phyloP scores from a whole-genome alignment of 1,140 invertebrate genomes.

The Magallana gigas region DNA sequence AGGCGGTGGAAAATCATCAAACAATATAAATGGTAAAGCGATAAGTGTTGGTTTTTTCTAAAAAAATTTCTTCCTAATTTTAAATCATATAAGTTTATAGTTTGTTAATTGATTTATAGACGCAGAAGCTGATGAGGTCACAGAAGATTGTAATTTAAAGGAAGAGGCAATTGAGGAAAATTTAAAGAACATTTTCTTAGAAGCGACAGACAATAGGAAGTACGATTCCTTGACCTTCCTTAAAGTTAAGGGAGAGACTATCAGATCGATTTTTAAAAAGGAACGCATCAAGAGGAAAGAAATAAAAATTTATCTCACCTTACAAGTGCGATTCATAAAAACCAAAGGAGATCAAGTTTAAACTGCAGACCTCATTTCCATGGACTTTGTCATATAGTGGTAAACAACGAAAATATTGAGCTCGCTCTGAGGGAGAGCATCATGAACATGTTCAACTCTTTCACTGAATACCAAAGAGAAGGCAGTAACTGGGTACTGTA shows the following conservation, averaged over 20 bases:
- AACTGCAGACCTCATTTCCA: background rate
- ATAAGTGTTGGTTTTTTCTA: too few relatives aligned
- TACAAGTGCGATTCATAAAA: background rate
- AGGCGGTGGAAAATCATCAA: too few relatives aligned
- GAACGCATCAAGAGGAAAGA: background rate
- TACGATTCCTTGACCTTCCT: conserved; percentile 16
- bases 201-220: background rate
- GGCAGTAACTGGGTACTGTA: conserved; percentile 53
- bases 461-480: conserved; percentile 44
- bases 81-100: too few relatives aligned
- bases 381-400: conserved; percentile 14
- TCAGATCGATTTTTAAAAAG: background rate
- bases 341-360: too few relatives aligned
- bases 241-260: background rate
- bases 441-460: conserved; percentile 29
- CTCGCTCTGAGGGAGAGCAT: background rate
- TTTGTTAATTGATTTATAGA: too few relatives aligned
- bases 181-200: background rate
- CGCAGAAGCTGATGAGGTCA: background rate
- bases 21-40: too few relatives aligned
- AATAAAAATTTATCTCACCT: background rate
- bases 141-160: background rate
- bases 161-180: conserved; percentile 7
- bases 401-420: conserved; percentile 20
- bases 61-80: too few relatives aligned